Evolutionary conservation across 2,888 invertebrate species (phyloP).

Genomic region (Campoletis raptor): DNA sequence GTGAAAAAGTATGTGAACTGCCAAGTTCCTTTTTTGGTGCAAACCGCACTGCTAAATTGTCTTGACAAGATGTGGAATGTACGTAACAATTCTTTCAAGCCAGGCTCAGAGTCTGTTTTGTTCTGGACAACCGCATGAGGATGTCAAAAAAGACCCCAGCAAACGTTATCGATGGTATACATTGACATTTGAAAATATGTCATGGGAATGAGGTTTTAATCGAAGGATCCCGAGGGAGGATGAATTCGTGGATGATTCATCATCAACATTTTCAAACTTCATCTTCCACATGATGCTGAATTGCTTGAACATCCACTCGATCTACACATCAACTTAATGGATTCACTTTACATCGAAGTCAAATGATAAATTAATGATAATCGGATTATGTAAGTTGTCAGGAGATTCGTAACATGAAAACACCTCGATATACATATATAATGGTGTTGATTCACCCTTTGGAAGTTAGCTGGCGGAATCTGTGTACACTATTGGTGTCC

Average conservation of each 20-base stretch:
- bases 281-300: not conserved
- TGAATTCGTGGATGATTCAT: not conserved
- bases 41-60: slow-evolving; percentile 8
- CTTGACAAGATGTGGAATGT: not conserved
- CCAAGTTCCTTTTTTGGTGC: slow-evolving; percentile 27
- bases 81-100: slow-evolving; percentile 37
- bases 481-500: slow-evolving; percentile 32
- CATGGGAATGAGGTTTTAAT: not conserved
- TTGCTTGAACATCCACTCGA: not conserved
- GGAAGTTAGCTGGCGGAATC: slow-evolving; percentile 7
- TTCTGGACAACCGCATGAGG: not conserved
- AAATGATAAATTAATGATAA: slow-evolving; percentile 43
- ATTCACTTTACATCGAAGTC: slow-evolving; percentile 40
- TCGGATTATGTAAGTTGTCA: slow-evolving; percentile 33
- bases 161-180: not conserved
- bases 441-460: slow-evolving; percentile 41
- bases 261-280: not conserved
- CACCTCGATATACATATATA: slow-evolving; percentile 5
- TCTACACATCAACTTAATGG: slow-evolving; percentile 26
- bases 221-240: not conserved
- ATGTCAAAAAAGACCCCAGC: not conserved
- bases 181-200: not conserved
- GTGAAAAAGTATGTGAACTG: slow-evolving; percentile 39
- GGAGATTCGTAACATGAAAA: not conserved
- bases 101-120: not conserved